Conservation (phyloP, 2,797 vertebrate species). For the Tympanoctomys barrerae region DNA sequence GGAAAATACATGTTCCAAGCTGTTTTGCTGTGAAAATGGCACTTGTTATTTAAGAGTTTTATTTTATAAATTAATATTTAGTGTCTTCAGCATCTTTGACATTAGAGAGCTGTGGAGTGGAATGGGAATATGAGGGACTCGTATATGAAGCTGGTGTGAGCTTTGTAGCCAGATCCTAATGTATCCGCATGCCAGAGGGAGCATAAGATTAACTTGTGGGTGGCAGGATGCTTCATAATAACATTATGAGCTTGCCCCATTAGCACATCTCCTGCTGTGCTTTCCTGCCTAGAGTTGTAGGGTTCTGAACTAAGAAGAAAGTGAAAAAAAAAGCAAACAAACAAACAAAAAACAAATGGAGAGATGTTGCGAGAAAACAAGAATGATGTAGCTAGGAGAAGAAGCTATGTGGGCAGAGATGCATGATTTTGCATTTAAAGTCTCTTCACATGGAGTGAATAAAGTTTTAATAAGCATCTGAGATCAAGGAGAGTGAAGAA, state of each 20-base stretch:
- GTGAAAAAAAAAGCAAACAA: not conserved
- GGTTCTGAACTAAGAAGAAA: conserved; percentile 21
- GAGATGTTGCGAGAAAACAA: not conserved
- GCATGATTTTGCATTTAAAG: not conserved
- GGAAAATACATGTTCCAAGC: conserved; percentile 50
- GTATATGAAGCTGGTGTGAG: not conserved
- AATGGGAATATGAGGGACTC: not conserved
- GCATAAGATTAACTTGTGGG: not conserved
- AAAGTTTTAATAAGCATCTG: conserved; percentile 17
- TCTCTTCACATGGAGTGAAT: not conserved
- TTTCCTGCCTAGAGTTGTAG: conserved; percentile 19
- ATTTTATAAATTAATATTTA: conserved; percentile 34
- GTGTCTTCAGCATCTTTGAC: conserved; percentile 39
- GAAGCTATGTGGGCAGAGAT: not conserved
- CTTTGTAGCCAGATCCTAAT: not conserved
- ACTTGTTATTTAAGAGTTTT: conserved; percentile 69
- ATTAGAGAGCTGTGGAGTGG: conserved; percentile 43
- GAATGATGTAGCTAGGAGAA: not conserved
- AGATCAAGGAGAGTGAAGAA: not conserved
- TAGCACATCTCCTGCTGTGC: not conserved
- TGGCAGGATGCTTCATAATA: not conserved
- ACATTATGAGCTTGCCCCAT: conserved; percentile 10
- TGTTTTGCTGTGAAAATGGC: not conserved
- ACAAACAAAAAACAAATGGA: not conserved
- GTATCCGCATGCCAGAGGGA: not conserved